These are phyloP conservation scores for Orycteropus afer DNA, from an alignment of 2,113 vertebrate species.

Conservation along the genomic window DNA sequence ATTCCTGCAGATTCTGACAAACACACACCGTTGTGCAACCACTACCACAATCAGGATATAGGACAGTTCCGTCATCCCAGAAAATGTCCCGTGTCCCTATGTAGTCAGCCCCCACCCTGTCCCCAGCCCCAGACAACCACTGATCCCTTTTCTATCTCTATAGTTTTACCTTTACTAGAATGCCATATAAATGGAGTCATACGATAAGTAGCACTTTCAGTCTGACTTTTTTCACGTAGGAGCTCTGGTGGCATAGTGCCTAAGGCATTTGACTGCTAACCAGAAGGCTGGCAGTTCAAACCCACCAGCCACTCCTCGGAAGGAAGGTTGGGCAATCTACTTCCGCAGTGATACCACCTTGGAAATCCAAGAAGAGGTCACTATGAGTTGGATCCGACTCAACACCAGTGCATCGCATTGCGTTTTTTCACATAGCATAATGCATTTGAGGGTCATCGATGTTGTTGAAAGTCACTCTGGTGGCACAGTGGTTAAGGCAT, in stretches of 20 bases:
- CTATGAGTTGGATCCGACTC: too few relatives aligned
- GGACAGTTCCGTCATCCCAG: background rate
- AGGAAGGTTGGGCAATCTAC: too few relatives aligned
- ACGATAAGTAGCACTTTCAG: background rate
- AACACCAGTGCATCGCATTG: too few relatives aligned
- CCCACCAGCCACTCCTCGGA: too few relatives aligned
- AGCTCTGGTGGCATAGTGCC: too few relatives aligned
- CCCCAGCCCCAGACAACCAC: background rate
- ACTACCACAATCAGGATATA: background rate
- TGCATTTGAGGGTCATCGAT: too few relatives aligned
- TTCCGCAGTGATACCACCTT: too few relatives aligned
- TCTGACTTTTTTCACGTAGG: background rate
- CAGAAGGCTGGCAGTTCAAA: too few relatives aligned
- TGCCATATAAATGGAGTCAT: background rate
- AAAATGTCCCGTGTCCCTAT: background rate
- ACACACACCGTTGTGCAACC: background rate
- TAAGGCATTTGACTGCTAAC: background rate
- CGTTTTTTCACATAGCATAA: too few relatives aligned
- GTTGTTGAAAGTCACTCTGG: too few relatives aligned
- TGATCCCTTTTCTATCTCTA: background rate
- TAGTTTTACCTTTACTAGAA: constrained; percentile 2
- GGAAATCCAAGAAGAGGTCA: too few relatives aligned
- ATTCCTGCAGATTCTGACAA: background rate
- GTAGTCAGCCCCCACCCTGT: background rate
- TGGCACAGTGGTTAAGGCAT: too few relatives aligned